Evolutionary conservation across 2,113 vertebrate species (phyloP).

Genomic region (Tyrannus savana): DNA sequence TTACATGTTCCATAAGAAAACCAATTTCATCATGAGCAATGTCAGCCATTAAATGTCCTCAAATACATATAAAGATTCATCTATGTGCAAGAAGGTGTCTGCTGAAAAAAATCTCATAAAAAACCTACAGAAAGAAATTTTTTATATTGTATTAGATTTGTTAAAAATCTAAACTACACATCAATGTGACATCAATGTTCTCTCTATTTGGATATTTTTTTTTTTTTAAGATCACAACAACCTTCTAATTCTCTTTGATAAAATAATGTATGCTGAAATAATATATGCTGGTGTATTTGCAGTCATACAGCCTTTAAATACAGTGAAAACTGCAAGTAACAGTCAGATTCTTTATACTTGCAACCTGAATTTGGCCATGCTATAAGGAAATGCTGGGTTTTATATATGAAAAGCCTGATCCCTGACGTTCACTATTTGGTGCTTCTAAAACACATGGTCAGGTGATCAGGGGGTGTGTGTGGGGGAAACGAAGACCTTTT

Average conservation of each 20-base stretch:
- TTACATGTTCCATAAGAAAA: neutral
- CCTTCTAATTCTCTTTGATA: neutral
- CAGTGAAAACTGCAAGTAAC: neutral
- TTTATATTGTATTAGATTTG: neutral
- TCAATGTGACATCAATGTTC: neutral
- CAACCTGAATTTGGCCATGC: neutral
- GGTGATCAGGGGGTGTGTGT: neutral
- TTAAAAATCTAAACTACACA: neutral
- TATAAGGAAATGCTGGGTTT: neutral
- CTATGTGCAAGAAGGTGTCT: neutral
- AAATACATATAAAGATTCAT: neutral
- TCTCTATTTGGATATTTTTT: neutral
- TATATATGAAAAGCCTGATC: neutral
- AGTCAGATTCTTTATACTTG: neutral
- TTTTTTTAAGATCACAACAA: neutral
- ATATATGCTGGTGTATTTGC: neutral
- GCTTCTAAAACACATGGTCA: neutral
- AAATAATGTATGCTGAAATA: neutral
- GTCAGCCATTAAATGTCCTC: neutral
- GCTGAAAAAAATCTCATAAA: neutral
- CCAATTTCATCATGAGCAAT: neutral
- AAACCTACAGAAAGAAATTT: neutral
- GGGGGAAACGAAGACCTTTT: rapidly evolving
- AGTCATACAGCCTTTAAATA: neutral
- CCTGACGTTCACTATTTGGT: neutral